phyloP scores from a whole-genome alignment of 1,140 invertebrate species.

The Mizuhopecten yessoensis region DNA sequence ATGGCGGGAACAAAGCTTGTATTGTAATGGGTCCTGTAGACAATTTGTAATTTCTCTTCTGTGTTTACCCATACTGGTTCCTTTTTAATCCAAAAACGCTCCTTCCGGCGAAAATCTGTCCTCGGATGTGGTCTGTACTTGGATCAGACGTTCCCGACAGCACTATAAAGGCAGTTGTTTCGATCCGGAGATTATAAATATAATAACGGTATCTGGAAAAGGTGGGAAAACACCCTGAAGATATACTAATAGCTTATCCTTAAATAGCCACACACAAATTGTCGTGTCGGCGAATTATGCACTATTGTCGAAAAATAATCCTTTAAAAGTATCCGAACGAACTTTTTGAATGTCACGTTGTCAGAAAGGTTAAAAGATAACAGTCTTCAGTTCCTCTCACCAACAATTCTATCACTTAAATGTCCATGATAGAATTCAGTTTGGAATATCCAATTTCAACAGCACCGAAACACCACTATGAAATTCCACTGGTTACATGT shows the following conservation, averaged over 20 bases:
- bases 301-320: constrained; percentile 6
- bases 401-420: not conserved
- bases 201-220: not conserved
- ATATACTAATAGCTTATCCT: not conserved
- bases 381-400: not conserved
- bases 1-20: constrained; percentile 51
- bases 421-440: not conserved
- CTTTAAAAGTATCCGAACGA: not conserved
- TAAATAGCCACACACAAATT: not conserved
- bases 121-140: not conserved
- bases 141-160: not conserved
- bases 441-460: not conserved
- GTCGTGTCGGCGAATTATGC: not conserved
- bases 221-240: not conserved
- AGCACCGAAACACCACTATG: not conserved
- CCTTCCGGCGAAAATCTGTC: not conserved
- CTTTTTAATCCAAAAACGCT: not conserved
- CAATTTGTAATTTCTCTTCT: constrained; percentile 43
- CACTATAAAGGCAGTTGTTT: not conserved
- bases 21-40: constrained; percentile 19
- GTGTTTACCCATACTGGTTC: not conserved
- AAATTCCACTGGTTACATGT: not conserved
- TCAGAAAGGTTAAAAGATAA: not conserved
- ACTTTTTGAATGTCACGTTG: constrained; percentile 16
- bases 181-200: not conserved